Conservation (phyloP, 1,140 invertebrate genomes). For the Nephila pilipes region DNA sequence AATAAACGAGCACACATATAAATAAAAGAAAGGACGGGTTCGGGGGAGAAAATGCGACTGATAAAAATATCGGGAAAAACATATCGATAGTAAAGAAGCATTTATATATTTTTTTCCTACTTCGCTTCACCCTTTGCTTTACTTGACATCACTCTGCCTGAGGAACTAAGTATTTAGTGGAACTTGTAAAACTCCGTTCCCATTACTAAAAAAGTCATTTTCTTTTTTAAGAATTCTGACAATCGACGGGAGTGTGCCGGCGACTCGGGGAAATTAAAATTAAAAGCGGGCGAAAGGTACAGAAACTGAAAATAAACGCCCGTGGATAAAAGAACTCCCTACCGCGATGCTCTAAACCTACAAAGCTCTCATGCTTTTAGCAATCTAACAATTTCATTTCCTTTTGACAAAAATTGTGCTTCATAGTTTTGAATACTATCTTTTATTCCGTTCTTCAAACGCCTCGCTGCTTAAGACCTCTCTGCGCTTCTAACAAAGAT, state of each 20-base stretch:
- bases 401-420: not conserved
- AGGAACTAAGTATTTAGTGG: constrained; percentile 68
- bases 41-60: constrained; percentile 38
- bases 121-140: constrained; percentile 3
- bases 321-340: constrained; percentile 44
- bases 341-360: constrained; percentile 27
- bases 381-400: constrained; percentile 40
- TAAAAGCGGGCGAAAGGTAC: constrained; percentile 44
- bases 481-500: not conserved
- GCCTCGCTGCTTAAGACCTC: not conserved
- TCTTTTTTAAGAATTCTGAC: constrained; percentile 60
- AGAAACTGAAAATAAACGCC: constrained; percentile 61
- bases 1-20: constrained; percentile 55
- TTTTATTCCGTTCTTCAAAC: constrained; percentile 13
- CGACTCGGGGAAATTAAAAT: constrained; percentile 48
- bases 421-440: constrained; percentile 43
- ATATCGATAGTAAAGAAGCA: constrained; percentile 71
- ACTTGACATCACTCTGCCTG: constrained; percentile 59
- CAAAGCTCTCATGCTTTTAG: constrained; percentile 13
- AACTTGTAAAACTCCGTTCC: constrained; percentile 58
- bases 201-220: constrained; percentile 70
- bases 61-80: constrained; percentile 75
- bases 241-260: constrained; percentile 37
- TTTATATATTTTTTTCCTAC: constrained; percentile 25
- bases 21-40: constrained; percentile 66